Evolutionary conservation across 2,888 invertebrate genomes (phyloP), one percentile per base, ranked within the genome.

Genomic region (Cactoblastis cactorum): DNA sequence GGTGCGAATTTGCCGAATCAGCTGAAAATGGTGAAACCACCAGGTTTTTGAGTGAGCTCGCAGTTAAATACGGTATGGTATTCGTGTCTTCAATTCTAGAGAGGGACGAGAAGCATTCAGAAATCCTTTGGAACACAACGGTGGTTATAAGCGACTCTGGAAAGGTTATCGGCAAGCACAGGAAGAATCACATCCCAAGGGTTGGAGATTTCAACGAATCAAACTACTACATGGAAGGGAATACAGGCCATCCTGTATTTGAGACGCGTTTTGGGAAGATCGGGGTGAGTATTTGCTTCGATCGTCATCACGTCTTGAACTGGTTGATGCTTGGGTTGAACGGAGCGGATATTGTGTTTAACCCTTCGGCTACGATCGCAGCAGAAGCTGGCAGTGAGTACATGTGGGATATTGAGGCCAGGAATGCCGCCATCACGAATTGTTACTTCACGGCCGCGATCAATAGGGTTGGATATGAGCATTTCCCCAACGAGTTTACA

Each of bases 171-270:
- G 99, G 99, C n/a, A 98, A 98, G 80, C 96, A 97, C 56, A 92
- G 99, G 38, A 99, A 99, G 84, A 99, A 99, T 84, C 99, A 99
- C 77, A 99, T 99, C 68, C 99, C 99, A 0, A 91, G 99, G 58
- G 96, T 98, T 1, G 98, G 98, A 0, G 99, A 99, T 82, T 99
- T 99, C 82, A 99, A 99, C 77, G 99, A 99, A 87, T 98, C 98
- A 0, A 98, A 97, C 46, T 99, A 99, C 77, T 99, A 99, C 81
- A 94, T 95, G 92, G 98, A 98, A 83, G 97, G 99, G 0, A 95
- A 96, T 69, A 95, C 98, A 0, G 99, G 99, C 0, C 99, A 99
- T 84, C 97, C 96, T 0, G 98, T 99, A 6, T 97, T 97, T 68
- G 84, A 95, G 69, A 97, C 97, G 0, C 91, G 94, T 52, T 97